Evolutionary conservation across 2,888 invertebrate species (phyloP).

Genomic region (Ectemnius cavifrons): DNA sequence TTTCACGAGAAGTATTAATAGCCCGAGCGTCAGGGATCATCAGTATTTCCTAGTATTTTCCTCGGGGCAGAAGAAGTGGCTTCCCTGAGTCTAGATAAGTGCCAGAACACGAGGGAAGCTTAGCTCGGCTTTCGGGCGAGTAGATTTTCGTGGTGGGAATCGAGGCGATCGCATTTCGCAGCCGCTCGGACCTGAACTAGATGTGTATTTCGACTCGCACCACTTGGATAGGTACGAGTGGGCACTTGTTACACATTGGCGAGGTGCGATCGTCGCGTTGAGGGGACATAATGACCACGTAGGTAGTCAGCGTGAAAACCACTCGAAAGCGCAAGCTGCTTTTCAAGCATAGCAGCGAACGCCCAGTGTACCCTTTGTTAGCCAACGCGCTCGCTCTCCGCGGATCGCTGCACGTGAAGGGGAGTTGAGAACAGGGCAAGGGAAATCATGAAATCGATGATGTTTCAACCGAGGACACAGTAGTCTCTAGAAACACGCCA

Average conservation of each 20-base stretch:
- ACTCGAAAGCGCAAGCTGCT: constrained; percentile 19
- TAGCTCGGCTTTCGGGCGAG: neutral
- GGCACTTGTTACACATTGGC: constrained; percentile 9
- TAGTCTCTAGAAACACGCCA: constrained; percentile 6
- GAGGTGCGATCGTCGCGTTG: constrained; percentile 6
- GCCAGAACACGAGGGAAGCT: neutral
- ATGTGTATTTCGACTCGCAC: neutral
- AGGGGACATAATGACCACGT: constrained; percentile 3
- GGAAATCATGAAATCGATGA: constrained; percentile 32
- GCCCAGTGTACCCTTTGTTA: constrained; percentile 18
- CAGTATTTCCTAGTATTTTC: too few species aligned
- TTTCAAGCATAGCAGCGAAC: neutral
- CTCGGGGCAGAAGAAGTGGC: too few species aligned
- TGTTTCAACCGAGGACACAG: constrained; percentile 7
- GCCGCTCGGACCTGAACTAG: neutral
- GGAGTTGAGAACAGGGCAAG: constrained; percentile 2
- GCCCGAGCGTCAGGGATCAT: neutral
- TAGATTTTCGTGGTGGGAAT: neutral
- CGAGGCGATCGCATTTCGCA: neutral
- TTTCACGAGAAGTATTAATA: neutral
- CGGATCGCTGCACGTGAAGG: constrained; percentile 11
- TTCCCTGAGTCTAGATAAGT: neutral
- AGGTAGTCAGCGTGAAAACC: constrained; percentile 25
- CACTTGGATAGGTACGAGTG: neutral
- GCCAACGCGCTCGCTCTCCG: neutral